These are phyloP conservation scores for Pseudopodoces humilis DNA, from an alignment of 2,113 vertebrate genomes.

Conservation along the genomic window DNA sequence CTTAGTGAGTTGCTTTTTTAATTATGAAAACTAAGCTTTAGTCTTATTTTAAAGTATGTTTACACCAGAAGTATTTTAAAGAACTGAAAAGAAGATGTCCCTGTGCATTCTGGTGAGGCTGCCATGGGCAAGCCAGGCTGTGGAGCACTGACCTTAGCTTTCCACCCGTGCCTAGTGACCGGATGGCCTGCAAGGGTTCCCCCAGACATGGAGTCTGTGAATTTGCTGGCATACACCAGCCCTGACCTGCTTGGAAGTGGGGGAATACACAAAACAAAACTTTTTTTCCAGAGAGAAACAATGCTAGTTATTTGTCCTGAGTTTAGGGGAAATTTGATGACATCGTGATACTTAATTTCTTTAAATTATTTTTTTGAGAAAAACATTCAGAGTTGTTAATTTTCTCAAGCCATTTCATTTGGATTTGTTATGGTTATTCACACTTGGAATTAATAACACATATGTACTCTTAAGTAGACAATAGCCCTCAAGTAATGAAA, in stretches of 20 bases:
- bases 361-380: background rate
- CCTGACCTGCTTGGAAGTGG: rapidly evolving
- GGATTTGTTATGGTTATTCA: background rate
- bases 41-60: background rate
- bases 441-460: background rate
- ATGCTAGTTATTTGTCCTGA: background rate
- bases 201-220: background rate
- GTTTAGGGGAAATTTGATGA: background rate
- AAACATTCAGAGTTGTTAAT: background rate
- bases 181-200: background rate
- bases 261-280: background rate
- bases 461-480: background rate
- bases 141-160: background rate
- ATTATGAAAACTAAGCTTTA: background rate
- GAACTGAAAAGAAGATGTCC: background rate
- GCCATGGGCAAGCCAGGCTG: background rate
- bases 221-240: background rate
- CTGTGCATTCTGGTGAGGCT: background rate
- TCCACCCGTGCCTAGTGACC: rapidly evolving
- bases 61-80: background rate
- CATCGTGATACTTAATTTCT: background rate
- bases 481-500: background rate
- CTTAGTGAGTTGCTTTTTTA: background rate
- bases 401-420: background rate
- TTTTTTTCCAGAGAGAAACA: background rate